Evolutionary conservation across 1,140 invertebrate genomes (phyloP).

Genomic region (Neodiprion virginianus): DNA sequence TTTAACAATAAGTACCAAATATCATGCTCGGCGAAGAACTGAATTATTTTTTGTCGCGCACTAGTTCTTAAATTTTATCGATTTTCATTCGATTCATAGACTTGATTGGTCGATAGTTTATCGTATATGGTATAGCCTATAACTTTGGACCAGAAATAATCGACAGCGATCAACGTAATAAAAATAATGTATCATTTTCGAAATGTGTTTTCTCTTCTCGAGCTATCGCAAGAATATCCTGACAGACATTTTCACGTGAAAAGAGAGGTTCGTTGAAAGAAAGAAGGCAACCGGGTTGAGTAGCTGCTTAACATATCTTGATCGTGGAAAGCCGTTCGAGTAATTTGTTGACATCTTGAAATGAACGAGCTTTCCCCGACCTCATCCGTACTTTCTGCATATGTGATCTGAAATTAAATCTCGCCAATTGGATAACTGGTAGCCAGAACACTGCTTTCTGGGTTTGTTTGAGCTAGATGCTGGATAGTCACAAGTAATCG

Average conservation of each 20-base stretch:
- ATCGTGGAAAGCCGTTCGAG: background rate
- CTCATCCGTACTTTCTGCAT: background rate
- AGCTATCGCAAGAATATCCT: background rate
- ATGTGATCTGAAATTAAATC: conserved; percentile 10
- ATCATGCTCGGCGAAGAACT: background rate
- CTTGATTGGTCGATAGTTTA: too few species aligned
- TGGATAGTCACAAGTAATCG: too few species aligned
- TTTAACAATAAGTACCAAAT: background rate
- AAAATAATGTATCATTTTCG: too few species aligned
- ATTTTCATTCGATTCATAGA: too few species aligned
- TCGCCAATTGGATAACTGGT: background rate
- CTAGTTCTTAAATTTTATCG: too few species aligned
- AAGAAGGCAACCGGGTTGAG: background rate
- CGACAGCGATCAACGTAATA: too few species aligned
- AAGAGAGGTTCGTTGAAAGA: background rate
- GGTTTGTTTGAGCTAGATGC: too few species aligned
- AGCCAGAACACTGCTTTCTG: too few species aligned
- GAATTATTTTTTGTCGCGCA: too few species aligned
- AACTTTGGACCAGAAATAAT: too few species aligned
- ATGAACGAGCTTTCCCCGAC: background rate
- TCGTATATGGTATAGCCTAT: too few species aligned
- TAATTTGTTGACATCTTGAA: conserved; percentile 6
- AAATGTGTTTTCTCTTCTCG: background rate
- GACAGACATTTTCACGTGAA: too few species aligned
- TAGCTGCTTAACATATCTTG: conserved; percentile 1